Conservation (phyloP, 2,113 vertebrate genomes). For the Zosterops japonicus region DNA sequence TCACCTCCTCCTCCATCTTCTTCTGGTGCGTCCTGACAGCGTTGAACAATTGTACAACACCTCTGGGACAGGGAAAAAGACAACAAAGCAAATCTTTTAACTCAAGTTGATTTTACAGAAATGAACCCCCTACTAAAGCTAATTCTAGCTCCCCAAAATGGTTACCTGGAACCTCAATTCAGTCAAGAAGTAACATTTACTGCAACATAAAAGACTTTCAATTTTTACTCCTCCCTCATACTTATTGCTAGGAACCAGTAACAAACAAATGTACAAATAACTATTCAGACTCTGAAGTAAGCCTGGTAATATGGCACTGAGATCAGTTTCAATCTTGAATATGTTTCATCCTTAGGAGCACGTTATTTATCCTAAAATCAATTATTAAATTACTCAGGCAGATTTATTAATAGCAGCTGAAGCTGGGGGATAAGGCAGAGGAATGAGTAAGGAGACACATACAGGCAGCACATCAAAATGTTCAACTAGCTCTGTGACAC, state of each 20-base stretch:
- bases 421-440: not conserved
- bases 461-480: not conserved
- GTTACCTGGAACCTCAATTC: not conserved
- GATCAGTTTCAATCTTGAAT: not conserved
- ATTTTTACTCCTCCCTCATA: not conserved
- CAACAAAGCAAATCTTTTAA: not conserved
- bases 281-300: not conserved
- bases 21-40: conserved; percentile 90
- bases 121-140: not conserved
- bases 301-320: not conserved
- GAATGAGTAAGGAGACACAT: not conserved
- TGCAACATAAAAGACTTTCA: not conserved
- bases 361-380: not conserved
- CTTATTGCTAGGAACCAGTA: not conserved
- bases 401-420: not conserved
- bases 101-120: not conserved
- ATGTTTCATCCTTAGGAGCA: not conserved
- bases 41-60: conserved; percentile 94
- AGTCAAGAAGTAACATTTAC: not conserved
- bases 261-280: not conserved
- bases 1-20: conserved; percentile 81
- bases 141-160: not conserved
- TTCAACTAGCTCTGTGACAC: not conserved
- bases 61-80: conserved; percentile 65
- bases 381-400: not conserved